Percentiles rank a stretch among this genome's conserved stretches.
phyloP scores from a whole-genome alignment of 2,888 invertebrate species.

The Calliphora vomitoria region DNA sequence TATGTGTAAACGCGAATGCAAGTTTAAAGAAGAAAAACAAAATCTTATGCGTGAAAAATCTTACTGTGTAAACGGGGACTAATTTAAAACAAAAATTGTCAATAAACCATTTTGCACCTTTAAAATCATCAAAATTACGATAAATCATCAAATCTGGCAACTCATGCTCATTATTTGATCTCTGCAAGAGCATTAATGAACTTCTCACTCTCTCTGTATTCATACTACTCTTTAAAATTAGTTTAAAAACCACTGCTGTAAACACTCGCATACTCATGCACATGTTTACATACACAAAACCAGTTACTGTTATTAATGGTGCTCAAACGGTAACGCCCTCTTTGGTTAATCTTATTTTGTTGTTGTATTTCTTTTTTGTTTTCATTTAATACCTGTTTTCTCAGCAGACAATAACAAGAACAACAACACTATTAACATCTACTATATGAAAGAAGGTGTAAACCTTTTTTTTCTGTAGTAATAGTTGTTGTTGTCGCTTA shows the following conservation, averaged over 20 bases:
- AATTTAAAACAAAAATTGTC: too few species aligned
- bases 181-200: neutral
- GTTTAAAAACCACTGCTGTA: conserved; percentile 51
- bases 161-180: neutral
- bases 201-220: neutral
- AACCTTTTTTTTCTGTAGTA: conserved; percentile 24
- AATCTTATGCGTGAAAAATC: too few species aligned
- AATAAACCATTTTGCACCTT: too few species aligned
- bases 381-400: conserved; percentile 40
- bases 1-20: too few species aligned
- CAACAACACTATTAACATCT: too few species aligned
- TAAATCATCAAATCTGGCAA: too few species aligned
- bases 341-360: conserved; percentile 38
- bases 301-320: conserved; percentile 77
- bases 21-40: too few species aligned
- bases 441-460: conserved; percentile 24
- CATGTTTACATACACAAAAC: conserved; percentile 71
- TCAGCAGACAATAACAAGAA: neutral
- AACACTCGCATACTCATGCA: neutral
- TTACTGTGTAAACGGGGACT: too few species aligned
- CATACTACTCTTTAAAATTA: neutral
- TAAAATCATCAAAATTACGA: too few species aligned
- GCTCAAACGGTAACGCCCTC: conserved; percentile 76
- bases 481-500: neutral
- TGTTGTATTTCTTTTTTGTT: neutral